Conservation (phyloP, 2,113 vertebrate genomes). For the Naja naja region DNA sequence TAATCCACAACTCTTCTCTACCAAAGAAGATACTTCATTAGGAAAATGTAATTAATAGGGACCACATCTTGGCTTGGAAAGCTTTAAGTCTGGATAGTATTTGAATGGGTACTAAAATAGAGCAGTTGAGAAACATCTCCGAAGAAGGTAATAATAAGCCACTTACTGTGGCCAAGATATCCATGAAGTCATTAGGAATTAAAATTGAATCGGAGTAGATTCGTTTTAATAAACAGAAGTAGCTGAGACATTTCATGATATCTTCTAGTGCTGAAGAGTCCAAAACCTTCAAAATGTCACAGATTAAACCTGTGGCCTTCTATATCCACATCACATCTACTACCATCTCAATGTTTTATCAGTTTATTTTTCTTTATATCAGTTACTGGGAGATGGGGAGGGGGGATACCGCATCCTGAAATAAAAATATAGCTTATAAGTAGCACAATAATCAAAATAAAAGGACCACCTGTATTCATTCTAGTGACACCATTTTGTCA, state of each 20-base stretch:
- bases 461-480: not conserved
- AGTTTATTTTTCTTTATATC: not conserved
- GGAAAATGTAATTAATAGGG: not conserved
- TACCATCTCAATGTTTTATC: not conserved
- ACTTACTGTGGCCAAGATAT: not conserved
- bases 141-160: not conserved
- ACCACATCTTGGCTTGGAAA: not conserved
- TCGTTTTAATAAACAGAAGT: not conserved
- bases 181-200: not conserved
- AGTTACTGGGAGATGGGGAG: not conserved
- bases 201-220: not conserved
- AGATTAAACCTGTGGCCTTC: not conserved
- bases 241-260: not conserved
- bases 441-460: not conserved
- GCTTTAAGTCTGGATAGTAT: not conserved
- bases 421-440: not conserved
- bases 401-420: not conserved
- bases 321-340: not conserved
- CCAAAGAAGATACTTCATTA: not conserved
- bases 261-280: not conserved
- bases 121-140: not conserved
- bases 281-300: not conserved
- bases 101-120: not conserved
- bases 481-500: not conserved
- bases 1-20: not conserved